Conservation (phyloP, 2,113 vertebrate genomes). For the Hoplias malabaricus region DNA sequence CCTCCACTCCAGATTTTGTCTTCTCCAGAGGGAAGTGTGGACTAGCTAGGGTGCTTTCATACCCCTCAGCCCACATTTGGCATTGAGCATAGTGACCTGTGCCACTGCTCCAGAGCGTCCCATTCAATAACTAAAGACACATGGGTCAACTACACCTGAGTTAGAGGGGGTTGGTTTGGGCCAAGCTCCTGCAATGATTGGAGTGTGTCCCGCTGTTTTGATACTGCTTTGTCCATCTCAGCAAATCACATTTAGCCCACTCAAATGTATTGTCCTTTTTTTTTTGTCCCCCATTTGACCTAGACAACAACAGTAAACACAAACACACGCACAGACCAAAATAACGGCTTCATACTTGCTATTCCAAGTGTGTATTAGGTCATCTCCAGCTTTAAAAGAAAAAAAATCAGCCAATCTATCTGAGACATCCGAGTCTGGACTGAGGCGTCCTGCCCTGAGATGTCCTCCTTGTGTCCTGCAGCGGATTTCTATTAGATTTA, state of each 20-base stretch:
- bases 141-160: neutral
- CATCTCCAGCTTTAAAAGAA: neutral
- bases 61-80: no score
- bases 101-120: no score
- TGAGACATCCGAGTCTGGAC: neutral
- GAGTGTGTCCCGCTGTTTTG: no score
- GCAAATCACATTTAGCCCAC: neutral
- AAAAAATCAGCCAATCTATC: neutral
- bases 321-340: no score
- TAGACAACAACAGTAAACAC: neutral
- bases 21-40: no score
- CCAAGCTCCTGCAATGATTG: no score
- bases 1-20: no score
- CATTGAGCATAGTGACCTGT: no score
- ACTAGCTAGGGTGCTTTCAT: no score
- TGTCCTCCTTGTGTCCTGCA: slow-evolving; percentile 3
- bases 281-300: neutral
- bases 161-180: neutral
- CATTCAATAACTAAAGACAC: no score
- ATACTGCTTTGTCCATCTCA: no score
- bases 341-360: neutral
- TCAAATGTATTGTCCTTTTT: neutral
- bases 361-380: neutral
- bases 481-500: slow-evolving; percentile 22
- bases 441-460: neutral